phyloP scores from a whole-genome alignment of 2,797 vertebrate species.

The Catharus ustulatus region DNA sequence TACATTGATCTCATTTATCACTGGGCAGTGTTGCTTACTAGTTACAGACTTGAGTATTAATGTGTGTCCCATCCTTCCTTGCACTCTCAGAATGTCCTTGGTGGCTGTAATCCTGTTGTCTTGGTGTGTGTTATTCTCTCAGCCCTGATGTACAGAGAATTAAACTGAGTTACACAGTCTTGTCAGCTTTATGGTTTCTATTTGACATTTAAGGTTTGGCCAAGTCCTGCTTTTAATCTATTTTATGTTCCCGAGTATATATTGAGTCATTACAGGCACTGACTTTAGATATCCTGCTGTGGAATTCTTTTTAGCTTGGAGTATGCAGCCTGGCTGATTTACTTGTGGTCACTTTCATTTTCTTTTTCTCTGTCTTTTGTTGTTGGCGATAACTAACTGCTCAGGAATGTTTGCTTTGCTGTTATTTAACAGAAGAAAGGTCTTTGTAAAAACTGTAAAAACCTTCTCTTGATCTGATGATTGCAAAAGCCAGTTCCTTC shows the following conservation, averaged over 20 bases:
- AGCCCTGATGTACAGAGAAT: neutral
- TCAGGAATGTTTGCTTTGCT: conserved; percentile 15
- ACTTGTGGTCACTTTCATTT: conserved; percentile 35
- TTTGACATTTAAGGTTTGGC: neutral
- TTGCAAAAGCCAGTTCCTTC: neutral
- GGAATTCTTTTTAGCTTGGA: neutral
- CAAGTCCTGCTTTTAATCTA: neutral
- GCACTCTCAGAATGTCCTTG: neutral
- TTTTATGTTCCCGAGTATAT: neutral
- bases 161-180: neutral
- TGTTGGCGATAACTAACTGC: neutral
- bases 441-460: neutral
- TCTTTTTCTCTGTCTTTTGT: neutral
- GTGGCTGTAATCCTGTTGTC: neutral
- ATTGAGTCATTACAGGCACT: neutral
- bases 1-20: neutral
- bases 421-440: neutral
- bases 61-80: neutral
- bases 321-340: neutral
- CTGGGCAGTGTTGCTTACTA: neutral
- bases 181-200: neutral
- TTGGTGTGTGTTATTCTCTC: neutral
- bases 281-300: neutral
- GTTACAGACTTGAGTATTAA: neutral
- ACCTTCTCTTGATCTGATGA: neutral